These are phyloP conservation scores for Apotomis capreana DNA, from an alignment of 2,888 invertebrate genomes.

Conservation along the genomic window DNA sequence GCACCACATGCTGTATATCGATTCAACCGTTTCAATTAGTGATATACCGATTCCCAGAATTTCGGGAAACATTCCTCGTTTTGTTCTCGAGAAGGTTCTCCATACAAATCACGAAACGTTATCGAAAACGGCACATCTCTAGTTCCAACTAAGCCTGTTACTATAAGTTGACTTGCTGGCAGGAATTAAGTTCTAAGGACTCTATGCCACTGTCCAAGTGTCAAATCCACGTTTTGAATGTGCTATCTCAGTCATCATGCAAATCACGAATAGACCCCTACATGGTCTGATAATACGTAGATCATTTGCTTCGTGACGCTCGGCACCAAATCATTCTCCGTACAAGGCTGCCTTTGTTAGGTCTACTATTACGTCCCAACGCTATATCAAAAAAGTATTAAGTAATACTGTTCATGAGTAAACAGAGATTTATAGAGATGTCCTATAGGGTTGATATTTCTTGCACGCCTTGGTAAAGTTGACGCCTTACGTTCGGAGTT, in stretches of 20 bases:
- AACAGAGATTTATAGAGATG: not conserved
- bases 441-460: not conserved
- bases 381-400: not conserved
- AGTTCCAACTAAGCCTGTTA: too few relatives aligned
- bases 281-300: not conserved
- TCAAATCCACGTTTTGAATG: too few relatives aligned
- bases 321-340: conserved; percentile 19
- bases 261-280: not conserved
- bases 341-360: conserved; percentile 8
- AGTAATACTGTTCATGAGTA: not conserved
- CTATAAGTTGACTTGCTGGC: too few relatives aligned
- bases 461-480: not conserved
- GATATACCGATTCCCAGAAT: too few relatives aligned
- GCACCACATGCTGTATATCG: too few relatives aligned
- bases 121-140: too few relatives aligned
- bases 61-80: too few relatives aligned
- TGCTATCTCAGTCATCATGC: not conserved
- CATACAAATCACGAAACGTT: too few relatives aligned
- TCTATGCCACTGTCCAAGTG: too few relatives aligned
- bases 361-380: conserved; percentile 9
- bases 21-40: too few relatives aligned
- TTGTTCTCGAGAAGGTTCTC: too few relatives aligned
- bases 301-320: not conserved
- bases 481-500: not conserved
- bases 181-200: too few relatives aligned